Conservation (phyloP, 2,888 invertebrate genomes). For the Protodeltote pygarga region DNA sequence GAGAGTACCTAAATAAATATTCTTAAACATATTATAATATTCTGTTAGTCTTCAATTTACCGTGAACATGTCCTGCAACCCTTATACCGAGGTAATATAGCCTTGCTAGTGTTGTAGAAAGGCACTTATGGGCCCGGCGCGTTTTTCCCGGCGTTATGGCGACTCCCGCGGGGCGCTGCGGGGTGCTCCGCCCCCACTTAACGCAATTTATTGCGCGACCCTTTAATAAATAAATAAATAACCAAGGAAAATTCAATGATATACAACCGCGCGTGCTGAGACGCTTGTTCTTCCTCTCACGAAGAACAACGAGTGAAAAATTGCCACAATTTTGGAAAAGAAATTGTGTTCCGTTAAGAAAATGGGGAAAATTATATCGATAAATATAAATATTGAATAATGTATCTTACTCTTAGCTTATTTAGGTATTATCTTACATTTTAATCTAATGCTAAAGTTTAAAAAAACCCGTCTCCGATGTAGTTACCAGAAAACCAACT, state of each 20-base stretch:
- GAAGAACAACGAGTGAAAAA: slow-evolving; percentile 58
- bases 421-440: no score
- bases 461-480: no score
- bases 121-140: slow-evolving; percentile 81
- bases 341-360: slow-evolving; percentile 21
- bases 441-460: no score
- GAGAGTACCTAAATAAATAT: no score
- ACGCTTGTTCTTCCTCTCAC: slow-evolving; percentile 52
- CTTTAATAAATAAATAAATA: slow-evolving; percentile 87
- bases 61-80: slow-evolving; percentile 42
- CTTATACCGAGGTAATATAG: slow-evolving; percentile 68
- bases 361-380: not conserved
- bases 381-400: not conserved
- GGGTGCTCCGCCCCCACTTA: slow-evolving; percentile 85
- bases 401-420: no score
- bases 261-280: slow-evolving; percentile 74
- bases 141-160: slow-evolving; percentile 83
- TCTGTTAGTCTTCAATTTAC: slow-evolving; percentile 38
- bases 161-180: slow-evolving; percentile 78
- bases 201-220: slow-evolving; percentile 85
- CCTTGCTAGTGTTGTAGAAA: slow-evolving; percentile 73
- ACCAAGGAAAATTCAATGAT: slow-evolving; percentile 85
- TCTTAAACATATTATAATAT: slow-evolving; percentile 28
- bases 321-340: slow-evolving; percentile 64
- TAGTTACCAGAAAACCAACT: no score